Evolutionary conservation across 35 echinoderm and acorn worm species (phyloP), one percentile per base, ranked within the genome.

Genomic region (Diadema setosum): DNA sequence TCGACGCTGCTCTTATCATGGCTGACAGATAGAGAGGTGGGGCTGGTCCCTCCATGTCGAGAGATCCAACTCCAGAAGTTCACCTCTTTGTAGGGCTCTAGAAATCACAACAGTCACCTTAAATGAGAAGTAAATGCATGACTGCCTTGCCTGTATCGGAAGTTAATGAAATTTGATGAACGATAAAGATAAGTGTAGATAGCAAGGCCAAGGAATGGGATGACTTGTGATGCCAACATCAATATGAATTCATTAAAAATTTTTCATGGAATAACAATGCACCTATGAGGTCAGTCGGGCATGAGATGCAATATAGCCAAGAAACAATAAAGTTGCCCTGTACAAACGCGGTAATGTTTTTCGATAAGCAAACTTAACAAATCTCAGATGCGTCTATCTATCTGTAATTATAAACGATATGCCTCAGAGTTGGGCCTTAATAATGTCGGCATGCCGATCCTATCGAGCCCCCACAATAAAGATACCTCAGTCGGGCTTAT

Each of bases 151-250:
- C 25, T 78, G 35, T 42, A 78, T n/a, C 37, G 73, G 34, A 78
- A 78, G 73, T 78, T 78, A 42, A 78, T 78, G 73, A 78, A 78
- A 41, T 78, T 78, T 78, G 73, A 78, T 78, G 39, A 78, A 78
- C 40, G 40, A 78, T 41, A 78, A 44, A 78, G 21, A 44, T 78
- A 78, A 78, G n/a, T 41, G 44, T 21, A 9, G 40, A 42, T 78
- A 78, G 44, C 33, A 44, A 78, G 73, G 14, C 21, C 39, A 78
- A 21, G 73, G 34, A 42, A 41, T 35, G 8, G 17, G 73, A 78
- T 78, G 37, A 41, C 7, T 41, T 12, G 20, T 36, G 23, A 78
- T 78, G 73, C 73, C 73, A 78, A 32, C 39, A 78, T 44, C 73
- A 78, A 78, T 78, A 78, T 78, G 73, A 41, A 78, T 78, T 78